Evolutionary conservation across 2,888 invertebrate species (phyloP), one percentile per base, ranked within the genome.

Genomic region (Melinopterus prodromus): DNA sequence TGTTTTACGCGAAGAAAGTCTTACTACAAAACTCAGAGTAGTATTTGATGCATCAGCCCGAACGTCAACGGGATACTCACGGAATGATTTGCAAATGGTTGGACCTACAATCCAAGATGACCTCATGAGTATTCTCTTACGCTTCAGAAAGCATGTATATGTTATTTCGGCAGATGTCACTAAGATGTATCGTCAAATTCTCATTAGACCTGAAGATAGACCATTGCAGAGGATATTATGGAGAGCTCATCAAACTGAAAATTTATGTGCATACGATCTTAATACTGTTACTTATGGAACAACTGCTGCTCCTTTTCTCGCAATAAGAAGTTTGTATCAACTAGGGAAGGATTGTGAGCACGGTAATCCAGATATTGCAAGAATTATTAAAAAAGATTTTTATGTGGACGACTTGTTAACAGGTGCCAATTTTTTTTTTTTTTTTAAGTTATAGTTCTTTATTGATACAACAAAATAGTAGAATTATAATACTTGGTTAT

Each of bases 201-300:
- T 26, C 26, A 26, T 26, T 3, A 26, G 26, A 26, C 26, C 26
- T 26, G 80, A 82, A 0, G 85, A 88, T 72, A 77, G 84, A 15
- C 53, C 84, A n/a, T 83, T 85, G 14, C 88, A 88, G 71, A 78
- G 85, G 6, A 88, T 90, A 5, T 71, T 89, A 4, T 89, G 88
- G 88, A 77, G 86, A 26, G 77, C 81, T 4, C 16, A 83, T 71
- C 81, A 82, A 6, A 70, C 14, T 6, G 70, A 77, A 7, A 76
- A 84, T 15, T 79, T 79, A 82, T 9, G 74, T 85, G 2, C 70
- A 80, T 16, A 80, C 81, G 71, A 26, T 7, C 38, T 77, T 16
- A 15, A 38, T 76, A 77, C 71, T 4, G 2, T 0, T 82, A 83
- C 16, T 0, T 88, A 88, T 74, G 87, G 88, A 0, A 85, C 85